These are phyloP conservation scores for Coelopa pilipes DNA, from an alignment of 2,888 invertebrate genomes.

Conservation along the genomic window DNA sequence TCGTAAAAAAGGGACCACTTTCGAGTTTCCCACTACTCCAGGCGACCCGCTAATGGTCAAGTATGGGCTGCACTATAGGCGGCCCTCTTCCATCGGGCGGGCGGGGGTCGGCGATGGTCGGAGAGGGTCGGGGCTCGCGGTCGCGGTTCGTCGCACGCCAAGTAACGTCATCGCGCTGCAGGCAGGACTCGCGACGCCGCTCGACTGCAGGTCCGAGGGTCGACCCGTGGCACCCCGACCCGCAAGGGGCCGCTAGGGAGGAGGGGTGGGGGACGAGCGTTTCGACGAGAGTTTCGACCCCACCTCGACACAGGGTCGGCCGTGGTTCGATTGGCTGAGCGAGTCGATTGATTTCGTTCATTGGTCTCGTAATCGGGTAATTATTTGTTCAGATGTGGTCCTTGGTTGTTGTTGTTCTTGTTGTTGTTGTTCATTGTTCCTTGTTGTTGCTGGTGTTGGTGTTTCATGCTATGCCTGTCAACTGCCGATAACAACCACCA, in stretches of 20 bases:
- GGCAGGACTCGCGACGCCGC: not conserved
- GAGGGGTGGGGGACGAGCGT: slow-evolving; percentile 1
- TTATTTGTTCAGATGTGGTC: slow-evolving; percentile 5
- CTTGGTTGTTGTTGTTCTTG: not conserved
- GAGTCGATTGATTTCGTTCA: slow-evolving; percentile 31
- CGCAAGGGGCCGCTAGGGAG: no score
- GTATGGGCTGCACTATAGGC: not conserved
- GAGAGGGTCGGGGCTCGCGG: not conserved
- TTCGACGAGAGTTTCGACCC: not conserved
- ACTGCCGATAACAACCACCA: slow-evolving; percentile 22
- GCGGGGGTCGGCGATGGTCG: not conserved
- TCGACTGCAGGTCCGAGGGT: no score
- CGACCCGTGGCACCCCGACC: no score
- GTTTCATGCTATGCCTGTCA: slow-evolving; percentile 1
- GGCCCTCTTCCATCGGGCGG: no score
- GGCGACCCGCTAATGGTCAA: not conserved
- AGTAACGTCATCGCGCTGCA: slow-evolving; percentile 22
- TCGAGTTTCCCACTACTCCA: not conserved
- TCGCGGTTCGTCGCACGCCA: not conserved
- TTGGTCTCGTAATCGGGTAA: slow-evolving; percentile 15
- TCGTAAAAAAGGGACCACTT: not conserved
- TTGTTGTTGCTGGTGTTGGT: not conserved
- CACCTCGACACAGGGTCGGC: not conserved
- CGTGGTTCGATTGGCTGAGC: not conserved
- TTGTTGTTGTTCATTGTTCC: no score